Conservation (phyloP, 2,888 invertebrate species). For the Drosophila colorata region DNA sequence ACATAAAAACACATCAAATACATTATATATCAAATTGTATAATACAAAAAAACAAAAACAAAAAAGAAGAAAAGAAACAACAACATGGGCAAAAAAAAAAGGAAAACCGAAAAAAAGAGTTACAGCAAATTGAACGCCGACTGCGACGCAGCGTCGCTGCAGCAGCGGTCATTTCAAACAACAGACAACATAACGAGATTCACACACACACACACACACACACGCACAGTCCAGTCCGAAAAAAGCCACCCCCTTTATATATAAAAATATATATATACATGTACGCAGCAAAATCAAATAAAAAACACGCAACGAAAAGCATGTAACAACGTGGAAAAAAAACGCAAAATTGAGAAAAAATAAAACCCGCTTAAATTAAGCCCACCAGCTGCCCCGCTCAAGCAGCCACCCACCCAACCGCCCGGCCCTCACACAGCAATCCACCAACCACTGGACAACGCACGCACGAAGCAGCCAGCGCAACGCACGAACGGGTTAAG, state of each 20-base stretch:
- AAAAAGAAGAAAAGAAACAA: conserved; percentile 5
- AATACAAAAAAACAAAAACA: conserved; percentile 25
- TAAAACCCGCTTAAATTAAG: conserved; percentile 81
- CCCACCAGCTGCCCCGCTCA: conserved; percentile 69
- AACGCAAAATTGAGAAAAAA: conserved; percentile 79
- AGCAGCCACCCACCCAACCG: conserved; percentile 12
- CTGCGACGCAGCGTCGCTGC: conserved; percentile 60
- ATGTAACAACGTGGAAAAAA: conserved; percentile 55
- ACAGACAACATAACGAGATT: conserved; percentile 79
- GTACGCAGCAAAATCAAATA: conserved; percentile 69
- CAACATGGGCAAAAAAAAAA: conserved; percentile 13
- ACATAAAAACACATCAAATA: conserved; percentile 58
- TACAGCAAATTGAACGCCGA: conserved; percentile 56
- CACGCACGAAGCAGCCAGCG: conserved; percentile 65
- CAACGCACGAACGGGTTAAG: conserved; percentile 78
- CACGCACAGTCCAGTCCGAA: conserved; percentile 31
- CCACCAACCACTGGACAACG: conserved; percentile 70
- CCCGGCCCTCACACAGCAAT: conserved; percentile 22
- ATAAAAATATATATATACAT: conserved; percentile 36
- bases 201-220: conserved; percentile 58
- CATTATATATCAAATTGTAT: conserved; percentile 70
- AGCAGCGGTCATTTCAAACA: conserved; percentile 75
- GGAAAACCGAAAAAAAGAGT: conserved; percentile 57
- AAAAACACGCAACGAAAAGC: conserved; percentile 69
- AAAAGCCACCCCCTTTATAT: conserved; percentile 56